phyloP scores from a whole-genome alignment of 2,113 vertebrate species.

The Callaeas wilsoni region DNA sequence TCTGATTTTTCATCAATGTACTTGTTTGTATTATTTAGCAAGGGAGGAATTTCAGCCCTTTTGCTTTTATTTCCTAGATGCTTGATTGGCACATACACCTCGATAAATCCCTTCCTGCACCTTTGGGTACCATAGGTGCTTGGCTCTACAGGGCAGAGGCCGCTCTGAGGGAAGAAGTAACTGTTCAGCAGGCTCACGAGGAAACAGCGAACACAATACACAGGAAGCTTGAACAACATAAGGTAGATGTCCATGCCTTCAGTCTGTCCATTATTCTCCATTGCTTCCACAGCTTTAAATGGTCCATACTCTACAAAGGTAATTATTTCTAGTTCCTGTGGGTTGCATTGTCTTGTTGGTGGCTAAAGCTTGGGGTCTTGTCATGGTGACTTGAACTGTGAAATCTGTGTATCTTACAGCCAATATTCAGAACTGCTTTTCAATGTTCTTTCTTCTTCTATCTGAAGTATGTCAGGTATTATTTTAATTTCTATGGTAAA shows the following conservation, averaged over 20 bases:
- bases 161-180: constrained; percentile 87
- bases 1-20: not conserved
- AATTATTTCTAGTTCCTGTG: not conserved
- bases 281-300: not conserved
- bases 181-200: constrained; percentile 88
- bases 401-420: not conserved
- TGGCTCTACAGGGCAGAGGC: constrained; percentile 92
- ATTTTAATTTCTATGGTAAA: not conserved
- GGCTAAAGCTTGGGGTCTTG: not conserved
- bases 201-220: constrained; percentile 92
- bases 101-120: constrained; percentile 91
- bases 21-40: not conserved
- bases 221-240: constrained; percentile 88
- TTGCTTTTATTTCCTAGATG: constrained; percentile 75
- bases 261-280: not conserved
- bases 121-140: constrained; percentile 90
- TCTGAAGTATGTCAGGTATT: not conserved
- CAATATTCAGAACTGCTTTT: not conserved
- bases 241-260: constrained; percentile 68
- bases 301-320: not conserved
- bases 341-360: not conserved
- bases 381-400: not conserved
- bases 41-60: not conserved
- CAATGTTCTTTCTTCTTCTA: not conserved
- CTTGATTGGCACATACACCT: constrained; percentile 93